Evolutionary conservation across 2,113 vertebrate species (phyloP).

Genomic region (Odocoileus virginianus): DNA sequence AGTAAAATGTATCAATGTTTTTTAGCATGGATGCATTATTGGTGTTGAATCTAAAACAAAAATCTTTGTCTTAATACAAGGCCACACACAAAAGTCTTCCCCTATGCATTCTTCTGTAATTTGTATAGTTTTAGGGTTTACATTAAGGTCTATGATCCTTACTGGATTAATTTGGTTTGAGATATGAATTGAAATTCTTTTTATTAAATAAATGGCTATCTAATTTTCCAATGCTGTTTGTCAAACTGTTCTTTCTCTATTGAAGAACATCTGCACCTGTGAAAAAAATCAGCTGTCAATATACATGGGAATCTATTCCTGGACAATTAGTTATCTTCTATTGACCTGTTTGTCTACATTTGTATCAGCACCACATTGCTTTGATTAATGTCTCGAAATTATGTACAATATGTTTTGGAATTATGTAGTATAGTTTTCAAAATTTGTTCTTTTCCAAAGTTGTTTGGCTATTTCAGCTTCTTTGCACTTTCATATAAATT

Average conservation of each 20-base stretch:
- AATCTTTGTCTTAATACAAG: neutral
- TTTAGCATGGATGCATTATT: neutral
- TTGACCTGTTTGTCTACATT: neutral
- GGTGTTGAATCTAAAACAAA: neutral
- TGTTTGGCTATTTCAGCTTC: neutral
- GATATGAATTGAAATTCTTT: neutral
- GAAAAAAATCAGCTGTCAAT: neutral
- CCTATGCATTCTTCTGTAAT: neutral
- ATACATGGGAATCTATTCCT: neutral
- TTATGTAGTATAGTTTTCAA: neutral
- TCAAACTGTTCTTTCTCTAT: neutral
- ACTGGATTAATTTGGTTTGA: neutral
- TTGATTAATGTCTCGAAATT: neutral
- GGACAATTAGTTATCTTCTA: neutral
- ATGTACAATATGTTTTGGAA: neutral
- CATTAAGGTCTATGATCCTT: neutral
- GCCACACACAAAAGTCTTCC: neutral
- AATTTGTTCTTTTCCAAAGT: neutral
- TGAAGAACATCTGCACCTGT: neutral
- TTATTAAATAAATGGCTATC: neutral
- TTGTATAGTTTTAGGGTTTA: neutral
- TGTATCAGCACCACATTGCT: neutral
- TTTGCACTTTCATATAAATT: neutral
- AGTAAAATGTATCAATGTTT: neutral
- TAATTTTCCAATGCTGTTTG: neutral